Percentiles rank a stretch among this genome's conserved stretches.
phyloP scores from a whole-genome alignment of 2,888 invertebrate genomes.

The Plemyria rubiginata region DNA sequence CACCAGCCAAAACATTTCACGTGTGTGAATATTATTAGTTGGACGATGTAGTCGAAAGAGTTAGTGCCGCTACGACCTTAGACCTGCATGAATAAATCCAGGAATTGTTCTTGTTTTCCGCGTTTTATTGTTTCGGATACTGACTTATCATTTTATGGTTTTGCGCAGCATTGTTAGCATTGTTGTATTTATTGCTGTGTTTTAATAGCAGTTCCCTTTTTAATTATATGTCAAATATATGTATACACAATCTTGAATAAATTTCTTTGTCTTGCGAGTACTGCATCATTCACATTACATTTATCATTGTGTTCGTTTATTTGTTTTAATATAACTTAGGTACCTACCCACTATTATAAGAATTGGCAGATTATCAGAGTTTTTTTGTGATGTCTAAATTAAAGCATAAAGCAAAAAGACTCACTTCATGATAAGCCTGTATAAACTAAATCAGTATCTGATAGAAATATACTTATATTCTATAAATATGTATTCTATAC shows the following conservation, averaged over 20 bases:
- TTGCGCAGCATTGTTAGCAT: constrained; percentile 32
- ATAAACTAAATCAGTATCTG: not conserved
- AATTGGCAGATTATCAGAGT: constrained; percentile 63
- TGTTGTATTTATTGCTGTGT: constrained; percentile 58
- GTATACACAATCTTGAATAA: constrained; percentile 29
- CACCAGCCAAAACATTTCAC: constrained; percentile 85
- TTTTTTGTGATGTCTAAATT: constrained; percentile 59
- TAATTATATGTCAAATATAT: constrained; percentile 48
- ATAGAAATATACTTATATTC: too few species aligned
- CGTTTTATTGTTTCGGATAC: constrained; percentile 49
- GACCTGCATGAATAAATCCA: constrained; percentile 61
- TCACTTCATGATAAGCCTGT: constrained; percentile 1
- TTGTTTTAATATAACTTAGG: constrained; percentile 43
- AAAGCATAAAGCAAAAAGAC: constrained; percentile 2
- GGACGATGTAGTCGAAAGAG: constrained; percentile 84
- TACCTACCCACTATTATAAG: constrained; percentile 49
- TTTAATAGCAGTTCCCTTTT: constrained; percentile 57
- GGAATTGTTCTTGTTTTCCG: constrained; percentile 62
- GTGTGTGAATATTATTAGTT: constrained; percentile 83
- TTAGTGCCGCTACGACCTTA: constrained; percentile 74
- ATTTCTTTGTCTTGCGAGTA: constrained; percentile 19
- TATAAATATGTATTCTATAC: too few species aligned
- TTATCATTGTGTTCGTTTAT: constrained; percentile 15
- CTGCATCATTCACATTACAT: not conserved
- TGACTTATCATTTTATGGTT: constrained; percentile 44